Evolutionary conservation across 2,888 invertebrate genomes (phyloP).

Genomic region (Synergus itoensis): DNA sequence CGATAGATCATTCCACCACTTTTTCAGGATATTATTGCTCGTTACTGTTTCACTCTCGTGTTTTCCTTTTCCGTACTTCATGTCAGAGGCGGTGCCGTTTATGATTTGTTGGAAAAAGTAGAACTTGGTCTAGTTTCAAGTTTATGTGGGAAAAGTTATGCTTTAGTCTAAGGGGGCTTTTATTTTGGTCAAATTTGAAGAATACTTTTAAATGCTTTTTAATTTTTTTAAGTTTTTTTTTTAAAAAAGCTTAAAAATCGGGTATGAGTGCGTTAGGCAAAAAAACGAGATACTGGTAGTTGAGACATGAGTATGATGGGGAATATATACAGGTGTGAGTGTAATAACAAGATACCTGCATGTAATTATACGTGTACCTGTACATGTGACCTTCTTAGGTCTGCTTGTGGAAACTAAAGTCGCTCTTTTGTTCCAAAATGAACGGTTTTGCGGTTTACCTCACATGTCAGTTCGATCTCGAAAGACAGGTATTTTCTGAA

Average conservation of each 20-base stretch:
- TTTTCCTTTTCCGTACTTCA: constrained; percentile 27
- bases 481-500: constrained; percentile 55
- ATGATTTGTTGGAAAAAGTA: constrained; percentile 10
- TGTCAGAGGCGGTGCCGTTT: not conserved
- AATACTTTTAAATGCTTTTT: no score
- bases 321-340: constrained; percentile 6
- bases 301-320: not conserved
- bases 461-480: constrained; percentile 53
- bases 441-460: constrained; percentile 64
- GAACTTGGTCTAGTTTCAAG: not conserved
- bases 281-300: not conserved
- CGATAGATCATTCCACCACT: constrained; percentile 41
- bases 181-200: not conserved
- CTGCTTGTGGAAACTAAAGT: constrained; percentile 31
- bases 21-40: constrained; percentile 40
- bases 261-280: constrained; percentile 48
- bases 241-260: constrained; percentile 51
- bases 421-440: constrained; percentile 64
- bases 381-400: constrained; percentile 6
- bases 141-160: not conserved
- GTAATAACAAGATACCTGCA: not conserved
- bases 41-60: constrained; percentile 39
- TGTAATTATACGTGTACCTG: not conserved
- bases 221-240: no score
- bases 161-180: not conserved